Conservation (phyloP, 2,113 vertebrate species). For the Elephantulus edwardii region DNA sequence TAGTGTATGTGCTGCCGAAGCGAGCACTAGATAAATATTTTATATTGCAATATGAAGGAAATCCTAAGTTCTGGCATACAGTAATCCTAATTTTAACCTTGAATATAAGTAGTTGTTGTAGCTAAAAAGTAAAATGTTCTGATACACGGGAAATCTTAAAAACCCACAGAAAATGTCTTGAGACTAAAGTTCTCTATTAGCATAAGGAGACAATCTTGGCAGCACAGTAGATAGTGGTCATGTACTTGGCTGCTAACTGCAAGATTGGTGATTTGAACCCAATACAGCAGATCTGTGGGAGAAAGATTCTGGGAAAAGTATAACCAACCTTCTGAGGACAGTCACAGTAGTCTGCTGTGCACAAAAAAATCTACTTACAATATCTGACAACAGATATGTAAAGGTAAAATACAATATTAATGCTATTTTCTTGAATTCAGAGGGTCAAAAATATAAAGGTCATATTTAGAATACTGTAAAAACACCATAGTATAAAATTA, state of each 20-base stretch:
- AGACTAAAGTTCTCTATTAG: neutral
- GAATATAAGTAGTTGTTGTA: constrained; percentile 10
- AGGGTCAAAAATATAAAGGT: neutral
- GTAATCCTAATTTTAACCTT: neutral
- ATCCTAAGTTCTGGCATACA: neutral
- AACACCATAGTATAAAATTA: constrained; percentile 3
- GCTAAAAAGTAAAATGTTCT: constrained; percentile 20
- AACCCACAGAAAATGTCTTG: constrained; percentile 6
- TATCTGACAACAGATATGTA: neutral
- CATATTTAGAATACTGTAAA: neutral
- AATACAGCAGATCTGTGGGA: neutral
- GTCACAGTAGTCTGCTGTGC: no score
- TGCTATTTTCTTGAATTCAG: constrained; percentile 7
- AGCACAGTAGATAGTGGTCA: no score
- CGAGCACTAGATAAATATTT: constrained; percentile 35
- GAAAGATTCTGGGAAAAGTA: neutral
- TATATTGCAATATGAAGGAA: constrained; percentile 39
- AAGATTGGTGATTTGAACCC: neutral
- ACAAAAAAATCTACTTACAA: no score
- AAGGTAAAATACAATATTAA: constrained; percentile 15
- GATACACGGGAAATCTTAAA: neutral
- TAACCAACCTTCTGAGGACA: no score
- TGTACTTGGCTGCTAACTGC: neutral
- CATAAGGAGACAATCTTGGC: neutral
- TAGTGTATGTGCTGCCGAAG: no score